Evolutionary conservation across 2,113 vertebrate species (phyloP).

Genomic region (Colistium nudipinnis): DNA sequence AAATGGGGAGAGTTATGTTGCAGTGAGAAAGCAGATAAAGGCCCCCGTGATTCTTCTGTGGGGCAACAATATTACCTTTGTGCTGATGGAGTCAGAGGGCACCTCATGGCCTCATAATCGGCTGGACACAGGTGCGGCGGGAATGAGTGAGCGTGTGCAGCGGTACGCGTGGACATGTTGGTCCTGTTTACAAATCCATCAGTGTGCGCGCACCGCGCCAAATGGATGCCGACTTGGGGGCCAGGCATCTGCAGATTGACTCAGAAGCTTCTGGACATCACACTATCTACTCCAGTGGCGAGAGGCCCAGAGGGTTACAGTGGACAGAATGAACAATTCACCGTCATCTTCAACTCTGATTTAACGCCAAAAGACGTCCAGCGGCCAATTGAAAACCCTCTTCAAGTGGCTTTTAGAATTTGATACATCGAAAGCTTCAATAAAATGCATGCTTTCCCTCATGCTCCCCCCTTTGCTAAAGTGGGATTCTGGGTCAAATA

Average conservation of each 20-base stretch:
- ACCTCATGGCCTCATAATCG: slow-evolving; percentile 70
- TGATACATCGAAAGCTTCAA: background rate
- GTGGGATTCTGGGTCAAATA: too few species aligned
- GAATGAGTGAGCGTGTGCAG: slow-evolving; percentile 43
- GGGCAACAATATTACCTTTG: slow-evolving; percentile 78
- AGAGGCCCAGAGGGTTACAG: slow-evolving; percentile 38
- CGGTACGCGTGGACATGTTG: slow-evolving; percentile 53
- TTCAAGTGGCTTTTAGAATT: slow-evolving; percentile 1
- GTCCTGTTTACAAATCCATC: slow-evolving; percentile 82
- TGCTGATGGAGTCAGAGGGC: slow-evolving; percentile 79
- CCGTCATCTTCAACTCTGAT: slow-evolving; percentile 32
- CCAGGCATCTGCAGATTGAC: slow-evolving; percentile 66
- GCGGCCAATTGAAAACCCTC: too few species aligned
- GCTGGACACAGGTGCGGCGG: slow-evolving; percentile 59
- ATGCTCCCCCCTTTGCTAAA: background rate
- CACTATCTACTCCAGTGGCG: slow-evolving; percentile 33
- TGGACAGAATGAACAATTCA: slow-evolving; percentile 33
- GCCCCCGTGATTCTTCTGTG: slow-evolving; percentile 62
- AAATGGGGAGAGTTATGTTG: slow-evolving; percentile 79
- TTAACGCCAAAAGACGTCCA: slow-evolving; percentile 20
- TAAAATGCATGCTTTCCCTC: background rate
- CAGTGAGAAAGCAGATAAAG: slow-evolving; percentile 78
- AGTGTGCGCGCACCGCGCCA: slow-evolving; percentile 67
- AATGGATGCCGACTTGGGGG: slow-evolving; percentile 79
- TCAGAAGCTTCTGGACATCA: slow-evolving; percentile 36